phyloP scores from a whole-genome alignment of 2,888 invertebrate species.

The Xestia rhomboidea region DNA sequence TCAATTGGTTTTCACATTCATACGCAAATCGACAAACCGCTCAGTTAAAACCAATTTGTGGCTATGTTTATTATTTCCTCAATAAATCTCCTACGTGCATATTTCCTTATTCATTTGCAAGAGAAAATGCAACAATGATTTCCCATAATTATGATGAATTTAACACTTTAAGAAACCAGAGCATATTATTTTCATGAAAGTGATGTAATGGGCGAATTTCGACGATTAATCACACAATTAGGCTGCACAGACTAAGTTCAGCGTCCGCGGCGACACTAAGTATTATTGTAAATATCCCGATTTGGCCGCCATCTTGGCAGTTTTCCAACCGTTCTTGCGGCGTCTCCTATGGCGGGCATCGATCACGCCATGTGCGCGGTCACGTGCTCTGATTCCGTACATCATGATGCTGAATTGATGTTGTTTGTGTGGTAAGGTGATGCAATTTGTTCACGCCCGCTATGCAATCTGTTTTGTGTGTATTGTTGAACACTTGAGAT shows the following conservation, averaged over 20 bases:
- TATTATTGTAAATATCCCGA: constrained; percentile 80
- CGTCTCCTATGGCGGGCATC: constrained; percentile 73
- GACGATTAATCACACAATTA: constrained; percentile 42
- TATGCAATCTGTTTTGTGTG: constrained; percentile 1
- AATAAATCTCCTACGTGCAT: constrained; percentile 11
- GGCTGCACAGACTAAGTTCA: constrained; percentile 68
- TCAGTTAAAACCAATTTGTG: neutral
- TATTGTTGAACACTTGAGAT: constrained; percentile 10
- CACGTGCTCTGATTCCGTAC: constrained; percentile 62
- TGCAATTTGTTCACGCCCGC: constrained; percentile 33
- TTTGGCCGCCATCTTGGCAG: constrained; percentile 79
- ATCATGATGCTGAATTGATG: constrained; percentile 54
- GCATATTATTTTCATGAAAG: neutral
- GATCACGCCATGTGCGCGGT: constrained; percentile 78
- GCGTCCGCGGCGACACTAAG: constrained; percentile 69
- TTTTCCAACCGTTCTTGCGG: constrained; percentile 77
- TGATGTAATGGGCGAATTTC: constrained; percentile 30
- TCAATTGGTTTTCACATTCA: constrained; percentile 18
- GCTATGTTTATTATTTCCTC: constrained; percentile 31
- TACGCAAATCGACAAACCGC: neutral
- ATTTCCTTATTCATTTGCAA: constrained; percentile 22
- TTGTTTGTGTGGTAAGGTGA: constrained; percentile 37
- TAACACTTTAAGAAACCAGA: neutral
- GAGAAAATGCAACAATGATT: neutral
- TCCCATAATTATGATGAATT: neutral